Evolutionary conservation across 1,140 invertebrate genomes (phyloP).

Genomic region (Panulirus ornatus): DNA sequence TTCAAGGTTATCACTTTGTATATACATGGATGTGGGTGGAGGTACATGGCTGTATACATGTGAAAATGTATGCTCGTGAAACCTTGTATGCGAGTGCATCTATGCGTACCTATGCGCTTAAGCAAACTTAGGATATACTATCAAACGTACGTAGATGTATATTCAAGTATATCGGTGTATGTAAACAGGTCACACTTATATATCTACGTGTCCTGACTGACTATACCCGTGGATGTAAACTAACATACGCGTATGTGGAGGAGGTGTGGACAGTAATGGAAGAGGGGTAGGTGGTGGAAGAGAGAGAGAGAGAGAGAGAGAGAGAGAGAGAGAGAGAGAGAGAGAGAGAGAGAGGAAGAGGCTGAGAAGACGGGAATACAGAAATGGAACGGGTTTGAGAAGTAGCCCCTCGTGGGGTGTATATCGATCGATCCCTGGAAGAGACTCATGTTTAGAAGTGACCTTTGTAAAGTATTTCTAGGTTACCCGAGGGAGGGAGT

Average conservation of each 20-base stretch:
- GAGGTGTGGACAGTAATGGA: neutral
- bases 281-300: neutral
- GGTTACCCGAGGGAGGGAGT: no score
- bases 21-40: conserved; percentile 1
- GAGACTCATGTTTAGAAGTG: no score
- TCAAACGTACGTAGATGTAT: neutral
- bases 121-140: conserved; percentile 6
- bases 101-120: conserved; percentile 4
- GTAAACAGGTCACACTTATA: neutral
- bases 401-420: neutral
- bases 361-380: no score
- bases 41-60: neutral
- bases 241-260: no score
- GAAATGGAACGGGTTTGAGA: no score
- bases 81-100: neutral
- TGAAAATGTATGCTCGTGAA: neutral
- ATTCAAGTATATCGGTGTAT: neutral
- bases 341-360: neutral
- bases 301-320: neutral
- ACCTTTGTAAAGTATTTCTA: no score
- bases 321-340: conserved; percentile 5
- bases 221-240: neutral
- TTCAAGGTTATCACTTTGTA: neutral
- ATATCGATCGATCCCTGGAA: no score
- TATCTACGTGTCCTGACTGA: neutral